Evolutionary conservation across 2,113 vertebrate species (phyloP), one percentile per base, ranked within the genome.

Genomic region (Lycocorax pyrrhopterus): DNA sequence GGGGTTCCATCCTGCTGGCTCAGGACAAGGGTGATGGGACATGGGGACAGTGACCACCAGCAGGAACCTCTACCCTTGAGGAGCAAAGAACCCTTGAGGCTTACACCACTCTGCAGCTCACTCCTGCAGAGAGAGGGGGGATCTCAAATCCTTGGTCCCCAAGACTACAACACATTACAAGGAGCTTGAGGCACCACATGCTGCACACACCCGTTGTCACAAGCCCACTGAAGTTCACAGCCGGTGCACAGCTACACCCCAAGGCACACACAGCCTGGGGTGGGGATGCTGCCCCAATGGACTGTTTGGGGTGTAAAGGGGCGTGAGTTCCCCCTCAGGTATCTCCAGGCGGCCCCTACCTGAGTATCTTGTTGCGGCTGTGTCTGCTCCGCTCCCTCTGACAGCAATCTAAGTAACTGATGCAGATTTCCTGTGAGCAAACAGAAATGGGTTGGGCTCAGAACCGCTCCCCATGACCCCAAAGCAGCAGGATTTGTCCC

Each of bases 331-430:
- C 13, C 26, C 27, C 14, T 4, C 62, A 1, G 27, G 32, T 11
- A 8, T 18, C 87, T 26, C 11, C 51, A 20, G 29, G 44, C 47
- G 81, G 67, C 51, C 69, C 89, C 60, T 98, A 99, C 99, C 99
- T 99, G 98, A 99, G 98, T 90, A 98, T 98, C 98, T 99, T 99
- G 97, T 99, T 98, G 81, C 99, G 98, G 97, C 99, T 99, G 83
- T 99, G 99, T 46, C 99, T 98, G 98, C 99, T 99, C 52, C 99
- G 95, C 69, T 99, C 99, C 68, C 99, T 97, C 97, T 99, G 99
- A 94, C 99, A 99, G 96, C 99, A 99, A 89, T 99, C 99, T 83
- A 99, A 91, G 55, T 99, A 99, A 96, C 99, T 99, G 98, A 99
- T 99, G 93, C 99, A 99, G 97, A 99, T 98, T 96, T 99, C 99